A percentile compares a stretch with the other conserved stretches of the same genome.
These are phyloP conservation scores for Coracopsis vasa DNA, from an alignment of 2,113 vertebrate species.

Conservation along the genomic window DNA sequence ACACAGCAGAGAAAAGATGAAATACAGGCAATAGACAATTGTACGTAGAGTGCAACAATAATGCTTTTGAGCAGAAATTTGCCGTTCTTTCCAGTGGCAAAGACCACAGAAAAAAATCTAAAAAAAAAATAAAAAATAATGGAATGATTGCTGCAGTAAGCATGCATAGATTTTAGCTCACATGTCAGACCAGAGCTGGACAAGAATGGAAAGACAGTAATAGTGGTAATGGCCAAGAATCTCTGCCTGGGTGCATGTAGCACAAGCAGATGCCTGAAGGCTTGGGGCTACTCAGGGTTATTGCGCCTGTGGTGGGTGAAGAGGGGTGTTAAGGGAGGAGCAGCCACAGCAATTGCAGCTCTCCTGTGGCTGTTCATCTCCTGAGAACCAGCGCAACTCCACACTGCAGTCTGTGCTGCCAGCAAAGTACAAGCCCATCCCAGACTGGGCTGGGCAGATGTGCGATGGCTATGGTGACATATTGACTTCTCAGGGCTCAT, in stretches of 20 bases:
- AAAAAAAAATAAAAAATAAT: background rate
- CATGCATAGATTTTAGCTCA: background rate
- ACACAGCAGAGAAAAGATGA: background rate
- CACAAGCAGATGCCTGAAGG: fast-evolving
- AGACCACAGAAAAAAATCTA: background rate
- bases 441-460: fast-evolving
- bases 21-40: background rate
- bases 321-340: background rate
- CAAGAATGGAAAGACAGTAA: background rate
- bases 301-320: background rate
- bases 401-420: background rate
- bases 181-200: background rate
- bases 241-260: background rate
- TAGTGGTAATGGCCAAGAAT: background rate
- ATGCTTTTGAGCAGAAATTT: background rate
- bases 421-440: background rate
- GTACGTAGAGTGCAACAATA: background rate
- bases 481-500: background rate
- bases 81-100: background rate
- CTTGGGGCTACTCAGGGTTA: background rate
- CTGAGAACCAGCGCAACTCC: background rate
- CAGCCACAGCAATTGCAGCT: background rate
- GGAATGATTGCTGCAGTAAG: background rate
- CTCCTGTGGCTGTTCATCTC: background rate
- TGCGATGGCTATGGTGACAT: background rate